Percentiles rank a stretch among this genome's conserved stretches.
These are phyloP conservation scores for Hyperoplus lanceolatus DNA, from an alignment of 2,797 vertebrate species.

Conservation along the genomic window DNA sequence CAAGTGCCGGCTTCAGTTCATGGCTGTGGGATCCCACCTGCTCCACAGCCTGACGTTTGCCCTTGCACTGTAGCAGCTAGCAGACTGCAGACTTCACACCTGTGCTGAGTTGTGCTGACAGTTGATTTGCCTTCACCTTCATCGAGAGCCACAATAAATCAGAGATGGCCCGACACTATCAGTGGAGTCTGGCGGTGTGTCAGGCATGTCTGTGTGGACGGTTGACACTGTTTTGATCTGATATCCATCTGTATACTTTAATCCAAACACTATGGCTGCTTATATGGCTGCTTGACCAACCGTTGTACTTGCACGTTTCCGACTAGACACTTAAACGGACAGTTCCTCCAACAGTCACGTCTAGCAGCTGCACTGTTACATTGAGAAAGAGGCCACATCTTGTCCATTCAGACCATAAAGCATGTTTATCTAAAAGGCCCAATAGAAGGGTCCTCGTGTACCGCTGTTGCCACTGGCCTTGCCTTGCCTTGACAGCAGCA, in stretches of 20 bases:
- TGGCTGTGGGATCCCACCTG: conserved; percentile 77
- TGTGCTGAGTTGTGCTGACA: conserved; percentile 62
- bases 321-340: conserved; percentile 13
- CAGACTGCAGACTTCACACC: conserved; percentile 69
- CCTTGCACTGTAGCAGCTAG: conserved; percentile 63
- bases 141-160: conserved; percentile 59
- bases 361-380: conserved; percentile 76
- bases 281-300: conserved; percentile 13
- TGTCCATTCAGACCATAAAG: conserved; percentile 68
- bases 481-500: conserved; percentile 82
- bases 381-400: conserved; percentile 77
- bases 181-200: conserved; percentile 36
- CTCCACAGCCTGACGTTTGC: conserved; percentile 57
- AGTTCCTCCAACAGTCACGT: conserved; percentile 54
- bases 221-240: conserved; percentile 48
- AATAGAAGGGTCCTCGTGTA: conserved; percentile 84
- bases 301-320: conserved; percentile 8
- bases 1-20: conserved; percentile 69
- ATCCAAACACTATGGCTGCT: conserved; percentile 18
- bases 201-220: conserved; percentile 19
- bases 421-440: conserved; percentile 85
- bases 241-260: conserved; percentile 41
- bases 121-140: conserved; percentile 74
- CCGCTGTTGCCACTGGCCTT: conserved; percentile 79
- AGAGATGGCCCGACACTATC: conserved; percentile 54